A percentile compares a stretch with the other conserved stretches of the same genome.
phyloP scores from a whole-genome alignment of 2,113 vertebrate genomes.

The Pterophyllum scalare region DNA sequence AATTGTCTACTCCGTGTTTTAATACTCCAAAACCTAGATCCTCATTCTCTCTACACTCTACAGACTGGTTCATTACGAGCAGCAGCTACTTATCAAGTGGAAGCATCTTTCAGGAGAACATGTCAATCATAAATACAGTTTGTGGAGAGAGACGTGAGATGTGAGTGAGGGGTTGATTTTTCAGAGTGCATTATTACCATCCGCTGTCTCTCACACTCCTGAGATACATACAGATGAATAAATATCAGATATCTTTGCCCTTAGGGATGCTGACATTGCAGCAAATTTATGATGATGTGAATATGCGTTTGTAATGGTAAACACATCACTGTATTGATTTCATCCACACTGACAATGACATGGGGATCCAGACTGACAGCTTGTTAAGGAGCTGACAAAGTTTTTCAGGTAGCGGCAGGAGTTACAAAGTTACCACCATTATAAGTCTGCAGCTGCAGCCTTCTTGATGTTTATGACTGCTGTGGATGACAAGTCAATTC shows the following conservation, averaged over 20 bases:
- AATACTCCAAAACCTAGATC: slow-evolving; percentile 28
- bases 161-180: slow-evolving; percentile 38
- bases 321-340: slow-evolving; percentile 16
- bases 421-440: background rate
- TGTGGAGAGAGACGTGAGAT: background rate
- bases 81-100: slow-evolving; percentile 48
- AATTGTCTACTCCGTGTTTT: slow-evolving; percentile 1
- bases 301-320: slow-evolving; percentile 19
- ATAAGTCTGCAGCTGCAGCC: background rate
- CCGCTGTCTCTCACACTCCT: slow-evolving; percentile 34
- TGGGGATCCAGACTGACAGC: background rate
- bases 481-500: background rate
- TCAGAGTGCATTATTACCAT: slow-evolving; percentile 37
- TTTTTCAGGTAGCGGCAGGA: background rate
- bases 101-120: slow-evolving; percentile 47
- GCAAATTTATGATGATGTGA: slow-evolving; percentile 42
- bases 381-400: background rate
- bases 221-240: slow-evolving; percentile 32
- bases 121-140: slow-evolving; percentile 45
- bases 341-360: background rate
- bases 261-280: slow-evolving; percentile 26
- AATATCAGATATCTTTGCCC: slow-evolving; percentile 33
- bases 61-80: slow-evolving; percentile 35
- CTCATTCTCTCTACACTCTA: background rate
- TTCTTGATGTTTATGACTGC: background rate